Base-by-base conservation (phyloP, 1,140 invertebrate genomes). In the Tenebrio molitor region DNA sequence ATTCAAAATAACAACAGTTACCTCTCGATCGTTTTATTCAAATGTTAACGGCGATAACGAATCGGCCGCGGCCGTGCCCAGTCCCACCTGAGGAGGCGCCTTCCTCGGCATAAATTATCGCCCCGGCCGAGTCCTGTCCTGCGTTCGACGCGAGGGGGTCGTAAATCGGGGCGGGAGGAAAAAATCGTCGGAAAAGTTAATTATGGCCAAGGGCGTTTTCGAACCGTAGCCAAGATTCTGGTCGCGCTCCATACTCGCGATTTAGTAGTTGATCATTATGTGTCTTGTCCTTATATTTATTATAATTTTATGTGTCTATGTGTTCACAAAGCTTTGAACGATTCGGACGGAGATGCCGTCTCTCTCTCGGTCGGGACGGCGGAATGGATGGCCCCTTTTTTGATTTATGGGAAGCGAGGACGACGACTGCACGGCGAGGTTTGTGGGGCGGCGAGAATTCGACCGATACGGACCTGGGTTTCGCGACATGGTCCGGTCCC, bases 1-100 rank as follows among this genome's bases (percentile, higher is more conserved):
- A 73, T 73, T 73, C 72, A 69, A 73, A 73, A 69, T 73, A 73
- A 69, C 69, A 41, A 69, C 71, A 46, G 71, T 73, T 73, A 69
- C 66, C 64, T 62, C 41, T 62, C 33, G 46, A 62, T 53, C 41
- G 44, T 33, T 67, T 64, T 65, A 69, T 69, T 69, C 68, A 41
- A 46, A 65, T 46, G 17, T 44, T 71, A n/a, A n/a, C n/a, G n/a
- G n/a, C n/a, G n/a, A n/a, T n/a, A n/a, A n/a, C n/a, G n/a, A n/a
- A n/a, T n/a, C n/a, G n/a, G n/a, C n/a, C n/a, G n/a, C n/a, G n/a
- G 41, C 44, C 44, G 44, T 21, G 44, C 44, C 44, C 44, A 50
- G 44, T 41, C 12, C n/a, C 14, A n/a, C 1, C 23, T 33, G 4
- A 33, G 4, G 29, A 10, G 29, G n/a, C n/a, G n/a, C n/a, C n/a